Percentiles rank a stretch among this genome's conserved stretches.
Conservation (phyloP, 2,797 vertebrate species). For the Paedocypris micromegethes region DNA sequence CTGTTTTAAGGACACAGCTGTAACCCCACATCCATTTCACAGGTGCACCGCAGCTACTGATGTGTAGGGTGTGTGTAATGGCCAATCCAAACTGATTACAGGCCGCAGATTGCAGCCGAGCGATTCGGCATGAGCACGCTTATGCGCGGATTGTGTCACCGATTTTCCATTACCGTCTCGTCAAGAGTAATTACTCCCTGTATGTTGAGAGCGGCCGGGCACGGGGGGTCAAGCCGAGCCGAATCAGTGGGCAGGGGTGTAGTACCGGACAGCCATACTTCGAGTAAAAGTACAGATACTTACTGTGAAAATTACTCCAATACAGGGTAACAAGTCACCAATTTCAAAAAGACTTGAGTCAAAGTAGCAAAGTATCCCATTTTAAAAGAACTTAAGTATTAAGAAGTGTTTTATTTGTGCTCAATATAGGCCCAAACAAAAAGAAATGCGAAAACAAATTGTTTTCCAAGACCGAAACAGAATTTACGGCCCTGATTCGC, state of each 20-base stretch:
- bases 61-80: constrained; percentile 52
- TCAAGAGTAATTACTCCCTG: constrained; percentile 65
- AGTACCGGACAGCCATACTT: not conserved
- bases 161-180: constrained; percentile 63
- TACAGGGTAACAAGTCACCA: no score
- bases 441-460: no score
- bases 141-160: constrained; percentile 48
- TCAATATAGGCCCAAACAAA: no score
- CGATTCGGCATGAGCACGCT: constrained; percentile 24
- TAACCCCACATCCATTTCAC: constrained; percentile 43
- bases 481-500: no score
- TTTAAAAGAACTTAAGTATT: no score
- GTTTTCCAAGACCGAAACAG: no score
- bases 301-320: no score
- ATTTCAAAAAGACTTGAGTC: no score
- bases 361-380: no score
- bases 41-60: constrained; percentile 42
- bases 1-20: constrained; percentile 40
- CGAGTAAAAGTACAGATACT: no score
- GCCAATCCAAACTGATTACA: constrained; percentile 57
- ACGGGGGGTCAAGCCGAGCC: constrained; percentile 43
- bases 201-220: constrained; percentile 53
- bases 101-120: constrained; percentile 49
- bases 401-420: no score
- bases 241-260: constrained; percentile 44